Base-by-base conservation (phyloP, 2,113 vertebrate species). In the Galeopterus variegatus region DNA sequence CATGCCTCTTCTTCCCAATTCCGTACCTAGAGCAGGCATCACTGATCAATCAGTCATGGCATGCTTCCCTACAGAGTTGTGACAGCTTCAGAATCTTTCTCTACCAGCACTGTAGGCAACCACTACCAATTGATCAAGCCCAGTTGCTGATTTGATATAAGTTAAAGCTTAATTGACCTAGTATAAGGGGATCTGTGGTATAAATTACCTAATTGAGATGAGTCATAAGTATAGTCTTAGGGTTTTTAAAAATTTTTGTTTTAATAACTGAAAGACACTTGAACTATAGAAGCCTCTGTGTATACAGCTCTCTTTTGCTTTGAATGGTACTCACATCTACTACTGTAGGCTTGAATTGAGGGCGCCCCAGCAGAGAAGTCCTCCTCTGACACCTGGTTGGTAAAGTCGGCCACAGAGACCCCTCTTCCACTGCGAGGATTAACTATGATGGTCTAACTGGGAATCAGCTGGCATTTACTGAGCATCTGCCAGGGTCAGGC, bases 151-250 rank as follows among this genome's bases (percentile, higher is more conserved):
- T 79, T 36, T 58, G 41, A 91, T 33, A 56, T 1, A 45, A n/a
- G 41, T 76, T 67, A 45, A 52, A 56, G 15, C 45, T 52, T 31
- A 54, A 13, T 48, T 83, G n/a, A 12, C 52, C 8, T 76, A 31
- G 19, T 19, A 6, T 50, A n/a, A 83, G n/a, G 28, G 52, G 12
- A 54, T 79, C 80, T 93, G 58, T 86, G 19, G n/a, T 76, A n/a
- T 82, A 67, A 96, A 81, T 50, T 48, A 31, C 41, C n/a, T 26
- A 60, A 73, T 21, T 31, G 36, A 91, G 45, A 58, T n/a, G 60
- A 24, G 48, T 62, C 48, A 60, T 23, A 48, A 50, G 21, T 15
- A 79, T 9, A 31, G 28, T 94, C 45, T 70, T 50, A 48, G 41
- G 48, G 23, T 88, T 69, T 69, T 41, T n/a, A 1, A 41, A 41